Percentiles rank a stretch among this genome's conserved stretches.
Conservation (phyloP, 2,797 vertebrate genomes). For the Furcifer pardalis region DNA sequence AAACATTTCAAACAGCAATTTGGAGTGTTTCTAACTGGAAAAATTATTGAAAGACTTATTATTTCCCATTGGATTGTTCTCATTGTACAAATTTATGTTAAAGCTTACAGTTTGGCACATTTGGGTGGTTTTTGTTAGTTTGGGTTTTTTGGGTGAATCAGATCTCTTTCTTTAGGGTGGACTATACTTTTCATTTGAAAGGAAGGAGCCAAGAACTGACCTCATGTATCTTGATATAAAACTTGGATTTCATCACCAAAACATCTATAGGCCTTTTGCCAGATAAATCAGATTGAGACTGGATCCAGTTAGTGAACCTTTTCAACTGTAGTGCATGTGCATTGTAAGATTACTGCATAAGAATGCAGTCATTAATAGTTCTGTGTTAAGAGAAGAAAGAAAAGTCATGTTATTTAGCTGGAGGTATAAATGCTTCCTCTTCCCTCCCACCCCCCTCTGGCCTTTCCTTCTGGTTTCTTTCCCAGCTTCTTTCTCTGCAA, state of each 20-base stretch:
- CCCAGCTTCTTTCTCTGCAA: slow-evolving; percentile 82
- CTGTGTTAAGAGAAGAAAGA: slow-evolving; percentile 45
- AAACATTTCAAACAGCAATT: slow-evolving; percentile 26
- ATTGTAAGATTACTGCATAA: slow-evolving; percentile 58
- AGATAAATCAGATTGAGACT: slow-evolving; percentile 25
- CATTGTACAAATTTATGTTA: slow-evolving; percentile 26
- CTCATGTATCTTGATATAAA: slow-evolving; percentile 14
- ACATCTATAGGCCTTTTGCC: not conserved
- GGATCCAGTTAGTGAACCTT: slow-evolving; percentile 31
- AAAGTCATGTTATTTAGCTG: slow-evolving; percentile 58
- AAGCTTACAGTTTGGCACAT: slow-evolving; percentile 31
- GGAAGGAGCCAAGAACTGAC: not conserved
- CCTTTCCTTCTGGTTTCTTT: slow-evolving; percentile 71
- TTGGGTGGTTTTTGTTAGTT: too few species aligned
- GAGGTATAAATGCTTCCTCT: slow-evolving; percentile 60
- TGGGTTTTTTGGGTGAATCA: slow-evolving; percentile 13
- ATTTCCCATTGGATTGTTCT: slow-evolving; percentile 48
- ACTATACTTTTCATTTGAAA: slow-evolving; percentile 4
- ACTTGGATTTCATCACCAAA: slow-evolving; percentile 3
- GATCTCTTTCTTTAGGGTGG: slow-evolving; percentile 9
- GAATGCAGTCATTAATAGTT: slow-evolving; percentile 57
- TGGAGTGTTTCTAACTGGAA: not conserved
- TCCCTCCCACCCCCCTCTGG: slow-evolving; percentile 27
- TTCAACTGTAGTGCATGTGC: slow-evolving; percentile 49
- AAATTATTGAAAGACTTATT: slow-evolving; percentile 42